These are phyloP conservation scores for Turnix velox DNA, from an alignment of 2,113 vertebrate genomes.

Conservation along the genomic window DNA sequence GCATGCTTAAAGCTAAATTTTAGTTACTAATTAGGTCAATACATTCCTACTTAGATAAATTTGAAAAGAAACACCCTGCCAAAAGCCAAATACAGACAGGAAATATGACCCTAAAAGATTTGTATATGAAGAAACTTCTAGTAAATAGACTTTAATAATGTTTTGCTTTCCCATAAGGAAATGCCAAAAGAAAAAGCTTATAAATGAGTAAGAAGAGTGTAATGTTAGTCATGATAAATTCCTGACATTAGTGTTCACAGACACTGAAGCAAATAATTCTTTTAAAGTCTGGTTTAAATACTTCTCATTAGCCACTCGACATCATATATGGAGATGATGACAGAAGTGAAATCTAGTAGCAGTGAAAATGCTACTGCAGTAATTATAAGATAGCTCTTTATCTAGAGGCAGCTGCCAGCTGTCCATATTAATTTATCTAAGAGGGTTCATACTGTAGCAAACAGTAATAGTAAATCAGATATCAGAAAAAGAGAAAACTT, in stretches of 20 bases:
- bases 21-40: neutral
- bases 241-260: neutral
- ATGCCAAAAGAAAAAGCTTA: neutral
- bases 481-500: neutral
- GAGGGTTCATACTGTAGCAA: neutral
- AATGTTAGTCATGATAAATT: neutral
- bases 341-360: conserved; percentile 5
- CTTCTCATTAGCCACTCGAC: neutral
- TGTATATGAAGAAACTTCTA: neutral
- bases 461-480: neutral
- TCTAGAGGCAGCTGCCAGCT: conserved; percentile 28
- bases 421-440: neutral
- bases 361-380: conserved; percentile 15
- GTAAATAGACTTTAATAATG: neutral
- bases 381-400: conserved; percentile 33
- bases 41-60: neutral
- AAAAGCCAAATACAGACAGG: neutral
- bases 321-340: neutral
- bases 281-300: neutral
- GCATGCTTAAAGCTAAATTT: neutral
- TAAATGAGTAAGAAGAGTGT: neutral
- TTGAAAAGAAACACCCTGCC: neutral
- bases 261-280: neutral
- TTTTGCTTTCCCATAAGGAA: neutral
- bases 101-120: neutral